These are phyloP conservation scores for Micoletzkya japonica DNA, from an alignment of 2,888 invertebrate genomes.

Conservation along the genomic window DNA sequence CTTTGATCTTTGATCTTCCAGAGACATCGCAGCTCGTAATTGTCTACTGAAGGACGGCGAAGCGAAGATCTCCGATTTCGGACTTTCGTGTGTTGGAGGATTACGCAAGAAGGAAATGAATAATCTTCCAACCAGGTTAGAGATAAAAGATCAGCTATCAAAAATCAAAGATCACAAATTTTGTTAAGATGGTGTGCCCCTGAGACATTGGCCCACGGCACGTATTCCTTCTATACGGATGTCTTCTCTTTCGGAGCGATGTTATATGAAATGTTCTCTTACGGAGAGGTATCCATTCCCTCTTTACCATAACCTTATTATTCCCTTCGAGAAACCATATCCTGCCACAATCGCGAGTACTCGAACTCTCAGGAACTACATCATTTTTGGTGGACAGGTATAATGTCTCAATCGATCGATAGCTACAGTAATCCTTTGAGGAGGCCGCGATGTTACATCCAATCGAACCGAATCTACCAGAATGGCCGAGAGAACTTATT, in stretches of 20 bases:
- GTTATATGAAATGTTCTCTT: conserved; percentile 20
- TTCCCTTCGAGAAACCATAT: background rate
- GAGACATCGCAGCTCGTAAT: conserved; percentile 24
- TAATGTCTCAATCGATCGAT: background rate
- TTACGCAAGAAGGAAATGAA: background rate
- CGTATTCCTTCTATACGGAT: conserved; percentile 7
- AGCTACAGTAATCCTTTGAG: background rate
- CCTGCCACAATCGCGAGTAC: background rate
- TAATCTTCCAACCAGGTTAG: conserved; percentile 8
- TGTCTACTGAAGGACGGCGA: conserved; percentile 7
- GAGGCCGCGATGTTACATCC: too few species aligned
- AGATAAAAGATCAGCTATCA: background rate
- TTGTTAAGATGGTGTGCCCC: conserved; percentile 15
- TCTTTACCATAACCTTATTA: background rate
- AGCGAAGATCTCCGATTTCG: conserved; percentile 24
- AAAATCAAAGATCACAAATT: background rate
- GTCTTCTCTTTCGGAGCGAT: conserved; percentile 18
- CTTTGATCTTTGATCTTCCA: background rate
- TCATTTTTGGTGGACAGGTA: conserved; percentile 18
- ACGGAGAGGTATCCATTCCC: background rate
- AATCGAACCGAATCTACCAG: too few species aligned
- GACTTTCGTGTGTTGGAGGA: conserved; percentile 13
- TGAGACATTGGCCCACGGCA: conserved; percentile 15
- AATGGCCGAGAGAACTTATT: too few species aligned
- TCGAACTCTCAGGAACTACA: background rate